Evolutionary conservation across 2,113 vertebrate species (phyloP).

Genomic region (Toxotes chatareus): DNA sequence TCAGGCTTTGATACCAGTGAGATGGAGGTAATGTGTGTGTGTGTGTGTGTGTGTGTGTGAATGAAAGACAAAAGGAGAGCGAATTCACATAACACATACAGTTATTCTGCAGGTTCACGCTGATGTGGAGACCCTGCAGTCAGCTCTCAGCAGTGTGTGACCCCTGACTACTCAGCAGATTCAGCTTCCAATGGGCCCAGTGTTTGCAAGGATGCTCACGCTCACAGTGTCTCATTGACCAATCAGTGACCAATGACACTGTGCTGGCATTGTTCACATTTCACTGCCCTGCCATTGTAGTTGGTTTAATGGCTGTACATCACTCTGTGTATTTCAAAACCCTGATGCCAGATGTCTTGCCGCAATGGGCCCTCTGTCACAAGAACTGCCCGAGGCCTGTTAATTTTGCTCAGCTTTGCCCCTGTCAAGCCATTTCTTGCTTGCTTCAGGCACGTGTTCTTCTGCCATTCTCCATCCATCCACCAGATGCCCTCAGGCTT

Average conservation of each 20-base stretch:
- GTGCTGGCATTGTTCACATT: not conserved
- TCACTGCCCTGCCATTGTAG: not conserved
- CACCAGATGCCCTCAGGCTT: not conserved
- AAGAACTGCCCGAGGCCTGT: not conserved
- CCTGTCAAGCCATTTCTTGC: not conserved
- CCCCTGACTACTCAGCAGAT: conserved; percentile 14
- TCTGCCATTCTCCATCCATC: not conserved
- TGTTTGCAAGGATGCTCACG: not conserved
- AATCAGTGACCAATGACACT: not conserved
- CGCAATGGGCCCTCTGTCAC: too few species aligned
- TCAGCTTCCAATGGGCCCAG: not conserved
- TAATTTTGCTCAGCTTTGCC: not conserved
- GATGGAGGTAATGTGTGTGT: conserved; percentile 20
- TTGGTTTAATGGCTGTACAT: not conserved
- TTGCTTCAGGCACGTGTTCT: not conserved
- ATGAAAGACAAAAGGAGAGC: not conserved
- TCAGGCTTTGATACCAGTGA: conserved; percentile 46
- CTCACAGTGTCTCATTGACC: not conserved
- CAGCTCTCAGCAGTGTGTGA: conserved; percentile 29
- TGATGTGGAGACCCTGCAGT: conserved; percentile 18
- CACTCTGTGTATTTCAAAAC: not conserved
- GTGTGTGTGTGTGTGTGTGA: conserved; percentile 3
- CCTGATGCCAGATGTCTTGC: too few species aligned
- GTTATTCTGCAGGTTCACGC: conserved; percentile 17
- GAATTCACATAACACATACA: not conserved